Evolutionary conservation across 2,888 invertebrate genomes (phyloP).

Genomic region (Polyommatus iphigenia): DNA sequence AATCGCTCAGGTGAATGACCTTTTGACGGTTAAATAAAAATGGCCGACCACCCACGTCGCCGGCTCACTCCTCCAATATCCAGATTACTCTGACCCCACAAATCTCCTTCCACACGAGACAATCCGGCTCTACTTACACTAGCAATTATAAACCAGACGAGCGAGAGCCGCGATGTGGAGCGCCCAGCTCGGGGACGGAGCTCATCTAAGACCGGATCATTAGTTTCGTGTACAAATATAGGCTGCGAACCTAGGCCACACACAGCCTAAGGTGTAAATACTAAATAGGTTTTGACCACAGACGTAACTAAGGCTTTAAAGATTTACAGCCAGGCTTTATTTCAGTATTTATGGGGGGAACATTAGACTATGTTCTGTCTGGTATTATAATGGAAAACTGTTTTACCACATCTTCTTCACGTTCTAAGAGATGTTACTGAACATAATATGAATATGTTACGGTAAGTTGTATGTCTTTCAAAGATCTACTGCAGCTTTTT

Average conservation of each 20-base stretch:
- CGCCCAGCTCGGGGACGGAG: constrained; percentile 9
- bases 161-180: constrained; percentile 31
- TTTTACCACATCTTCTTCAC: constrained; percentile 10
- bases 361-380: constrained; percentile 10
- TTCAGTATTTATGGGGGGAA: constrained; percentile 34
- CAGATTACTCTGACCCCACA: constrained; percentile 31
- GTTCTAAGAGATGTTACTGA: not conserved
- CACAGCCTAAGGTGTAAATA: constrained; percentile 45
- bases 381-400: constrained; percentile 1
- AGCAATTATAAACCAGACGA: constrained; percentile 26
- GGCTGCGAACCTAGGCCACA: constrained; percentile 47
- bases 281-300: constrained; percentile 50
- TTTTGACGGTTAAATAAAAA: constrained; percentile 69
- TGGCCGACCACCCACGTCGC: constrained; percentile 72
- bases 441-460: not conserved
- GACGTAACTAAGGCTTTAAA: constrained; percentile 39
- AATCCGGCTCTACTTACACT: constrained; percentile 31
- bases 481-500: not conserved
- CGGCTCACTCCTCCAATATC: constrained; percentile 33
- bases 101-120: constrained; percentile 27
- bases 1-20: constrained; percentile 67
- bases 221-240: constrained; percentile 41
- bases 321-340: constrained; percentile 39
- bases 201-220: constrained; percentile 30
- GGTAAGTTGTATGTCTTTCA: not conserved